Percentiles rank a stretch among this genome's conserved stretches.
phyloP scores from a whole-genome alignment of 1,140 invertebrate species.

The Anastrepha obliqua region DNA sequence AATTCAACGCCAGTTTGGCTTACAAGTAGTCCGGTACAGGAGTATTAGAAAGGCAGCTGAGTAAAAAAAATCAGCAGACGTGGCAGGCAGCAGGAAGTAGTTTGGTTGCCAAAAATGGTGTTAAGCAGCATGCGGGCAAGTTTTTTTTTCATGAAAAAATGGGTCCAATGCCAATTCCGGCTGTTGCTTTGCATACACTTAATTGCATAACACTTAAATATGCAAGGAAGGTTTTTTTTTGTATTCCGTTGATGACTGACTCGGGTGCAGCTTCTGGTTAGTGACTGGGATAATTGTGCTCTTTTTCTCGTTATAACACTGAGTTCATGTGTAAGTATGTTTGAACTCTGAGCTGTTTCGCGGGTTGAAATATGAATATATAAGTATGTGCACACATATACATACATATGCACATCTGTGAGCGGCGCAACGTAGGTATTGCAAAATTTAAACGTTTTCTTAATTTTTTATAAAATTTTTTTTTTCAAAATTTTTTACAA shows the following conservation, averaged over 20 bases:
- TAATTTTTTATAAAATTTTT: too few relatives aligned
- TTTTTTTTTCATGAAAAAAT: neutral
- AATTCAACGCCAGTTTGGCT: constrained; percentile 10
- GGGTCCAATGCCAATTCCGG: neutral
- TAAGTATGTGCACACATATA: too few relatives aligned
- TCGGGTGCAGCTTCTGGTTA: neutral
- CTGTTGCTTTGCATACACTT: neutral
- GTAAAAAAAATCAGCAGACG: neutral
- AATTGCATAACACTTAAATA: neutral
- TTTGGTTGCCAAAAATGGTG: constrained; percentile 20
- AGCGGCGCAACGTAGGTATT: too few relatives aligned
- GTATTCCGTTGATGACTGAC: too few relatives aligned
- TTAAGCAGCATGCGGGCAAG: neutral
- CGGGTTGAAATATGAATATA: too few relatives aligned
- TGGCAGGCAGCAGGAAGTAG: neutral
- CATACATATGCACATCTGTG: too few relatives aligned
- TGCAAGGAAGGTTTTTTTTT: neutral
- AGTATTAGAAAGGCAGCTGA: too few relatives aligned
- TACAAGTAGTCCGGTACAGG: neutral
- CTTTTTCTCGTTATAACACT: too few relatives aligned
- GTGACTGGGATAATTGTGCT: neutral
- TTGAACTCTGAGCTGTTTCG: too few relatives aligned
- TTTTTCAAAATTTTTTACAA: too few relatives aligned
- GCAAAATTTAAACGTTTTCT: too few relatives aligned
- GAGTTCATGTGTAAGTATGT: too few relatives aligned